phyloP scores from a whole-genome alignment of 30 jellyfish, hydroid and myxozoan species.

The Turritopsis rubra region DNA sequence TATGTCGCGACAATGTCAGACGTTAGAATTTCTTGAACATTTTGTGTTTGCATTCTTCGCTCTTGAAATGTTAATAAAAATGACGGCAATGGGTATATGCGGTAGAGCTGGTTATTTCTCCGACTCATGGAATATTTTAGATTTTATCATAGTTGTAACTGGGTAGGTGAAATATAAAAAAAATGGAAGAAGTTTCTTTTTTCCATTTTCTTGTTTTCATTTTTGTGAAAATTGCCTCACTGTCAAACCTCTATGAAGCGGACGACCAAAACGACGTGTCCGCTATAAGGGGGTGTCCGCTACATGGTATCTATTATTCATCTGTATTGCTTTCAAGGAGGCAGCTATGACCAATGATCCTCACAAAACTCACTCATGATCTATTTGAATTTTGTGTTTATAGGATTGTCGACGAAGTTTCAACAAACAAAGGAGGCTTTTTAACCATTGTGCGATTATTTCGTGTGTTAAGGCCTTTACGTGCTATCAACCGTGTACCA shows the following conservation, averaged over 20 bases:
- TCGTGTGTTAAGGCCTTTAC: conserved; percentile 72
- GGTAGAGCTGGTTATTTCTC: conserved; percentile 64
- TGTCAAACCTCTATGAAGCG: too few relatives aligned
- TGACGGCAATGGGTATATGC: conserved; percentile 82
- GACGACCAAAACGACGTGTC: too few relatives aligned
- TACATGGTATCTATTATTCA: too few relatives aligned
- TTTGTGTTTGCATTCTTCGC: conserved; percentile 72
- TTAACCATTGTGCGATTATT: conserved; percentile 65
- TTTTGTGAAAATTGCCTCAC: too few relatives aligned
- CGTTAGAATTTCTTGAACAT: conserved; percentile 51
- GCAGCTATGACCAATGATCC: too few relatives aligned
- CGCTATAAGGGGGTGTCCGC: too few relatives aligned
- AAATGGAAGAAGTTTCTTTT: too few relatives aligned
- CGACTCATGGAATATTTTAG: conserved; percentile 84
- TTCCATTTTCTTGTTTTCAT: too few relatives aligned
- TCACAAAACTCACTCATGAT: too few relatives aligned
- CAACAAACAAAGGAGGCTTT: conserved; percentile 68
- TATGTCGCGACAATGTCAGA: conserved; percentile 36
- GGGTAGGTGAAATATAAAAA: conserved; percentile 57
- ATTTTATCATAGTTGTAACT: conserved; percentile 64
- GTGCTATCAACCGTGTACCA: conserved; percentile 96
- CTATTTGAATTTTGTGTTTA: too few relatives aligned
- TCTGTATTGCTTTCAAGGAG: too few relatives aligned
- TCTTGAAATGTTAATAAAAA: conserved; percentile 70
- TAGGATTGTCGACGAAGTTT: conserved; percentile 50